These are phyloP conservation scores for Cavia porcellus DNA, from an alignment of 2,113 vertebrate species.

Conservation along the genomic window DNA sequence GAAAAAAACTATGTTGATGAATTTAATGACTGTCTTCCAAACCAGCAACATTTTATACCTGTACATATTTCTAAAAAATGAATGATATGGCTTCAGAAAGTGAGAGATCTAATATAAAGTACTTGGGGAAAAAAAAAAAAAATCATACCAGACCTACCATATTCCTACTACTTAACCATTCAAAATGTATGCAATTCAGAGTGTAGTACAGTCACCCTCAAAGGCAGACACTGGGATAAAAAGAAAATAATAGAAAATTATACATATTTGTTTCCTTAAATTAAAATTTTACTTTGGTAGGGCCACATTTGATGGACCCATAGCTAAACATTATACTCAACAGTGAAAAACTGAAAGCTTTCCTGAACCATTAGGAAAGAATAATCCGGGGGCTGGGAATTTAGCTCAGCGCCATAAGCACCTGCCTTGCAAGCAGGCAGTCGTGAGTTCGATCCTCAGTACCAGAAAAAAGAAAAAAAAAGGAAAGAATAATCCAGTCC, in stretches of 20 bases:
- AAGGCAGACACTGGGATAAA: background rate
- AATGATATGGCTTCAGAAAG: background rate
- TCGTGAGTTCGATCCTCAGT: too few relatives aligned
- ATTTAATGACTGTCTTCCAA: conserved; percentile 1
- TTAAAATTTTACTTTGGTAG: background rate
- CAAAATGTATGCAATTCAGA: conserved; percentile 47
- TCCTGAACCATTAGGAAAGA: background rate
- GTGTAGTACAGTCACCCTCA: background rate
- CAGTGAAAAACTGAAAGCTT: background rate
- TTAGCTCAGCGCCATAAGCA: too few relatives aligned
- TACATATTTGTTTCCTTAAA: background rate
- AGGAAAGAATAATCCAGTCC: background rate
- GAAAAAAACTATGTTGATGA: background rate
- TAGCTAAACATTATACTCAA: background rate
- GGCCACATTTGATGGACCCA: background rate
- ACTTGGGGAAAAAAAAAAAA: background rate
- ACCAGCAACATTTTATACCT: background rate
- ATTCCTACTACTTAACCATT: background rate
- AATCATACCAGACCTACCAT: background rate
- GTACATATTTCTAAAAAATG: background rate
- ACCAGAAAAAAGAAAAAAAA: too few relatives aligned
- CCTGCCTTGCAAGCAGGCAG: too few relatives aligned
- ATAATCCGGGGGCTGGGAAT: background rate
- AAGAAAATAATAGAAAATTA: background rate
- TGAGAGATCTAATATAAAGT: background rate